These are phyloP conservation scores for Sapayoa aenigma DNA, from an alignment of 2,113 vertebrate genomes.

Conservation along the genomic window DNA sequence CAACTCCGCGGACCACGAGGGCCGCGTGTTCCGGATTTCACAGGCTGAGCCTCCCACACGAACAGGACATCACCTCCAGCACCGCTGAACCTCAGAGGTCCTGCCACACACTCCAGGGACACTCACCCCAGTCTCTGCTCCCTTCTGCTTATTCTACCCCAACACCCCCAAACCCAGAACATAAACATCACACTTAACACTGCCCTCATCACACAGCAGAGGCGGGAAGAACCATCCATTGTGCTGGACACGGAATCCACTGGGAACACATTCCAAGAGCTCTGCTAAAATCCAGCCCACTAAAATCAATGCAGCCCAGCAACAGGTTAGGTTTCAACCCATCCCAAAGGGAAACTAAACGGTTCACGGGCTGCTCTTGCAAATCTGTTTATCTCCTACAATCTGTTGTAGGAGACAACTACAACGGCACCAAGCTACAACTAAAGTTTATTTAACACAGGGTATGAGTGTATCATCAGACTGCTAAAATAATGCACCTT, in stretches of 20 bases:
- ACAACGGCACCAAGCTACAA: background rate
- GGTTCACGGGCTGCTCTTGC: rapidly evolving
- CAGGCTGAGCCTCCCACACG: background rate
- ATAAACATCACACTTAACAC: rapidly evolving
- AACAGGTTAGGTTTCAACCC: background rate
- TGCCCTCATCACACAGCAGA: background rate
- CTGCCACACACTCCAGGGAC: no score
- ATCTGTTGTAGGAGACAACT: no score
- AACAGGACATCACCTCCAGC: no score
- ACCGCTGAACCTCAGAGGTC: no score
- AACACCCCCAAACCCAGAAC: rapidly evolving
- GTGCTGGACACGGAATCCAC: background rate
- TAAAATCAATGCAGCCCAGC: background rate
- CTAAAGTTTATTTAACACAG: background rate
- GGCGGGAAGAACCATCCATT: rapidly evolving
- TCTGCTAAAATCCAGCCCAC: background rate
- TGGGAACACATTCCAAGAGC: background rate
- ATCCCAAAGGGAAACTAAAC: rapidly evolving
- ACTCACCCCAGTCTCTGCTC: background rate
- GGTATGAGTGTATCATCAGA: background rate
- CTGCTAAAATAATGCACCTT: background rate
- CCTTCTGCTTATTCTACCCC: background rate
- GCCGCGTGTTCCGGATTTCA: rapidly evolving
- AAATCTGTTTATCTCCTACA: background rate
- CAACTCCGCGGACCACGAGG: background rate